phyloP scores from a whole-genome alignment of 2,888 invertebrate species.

The Eupithecia tripunctaria region DNA sequence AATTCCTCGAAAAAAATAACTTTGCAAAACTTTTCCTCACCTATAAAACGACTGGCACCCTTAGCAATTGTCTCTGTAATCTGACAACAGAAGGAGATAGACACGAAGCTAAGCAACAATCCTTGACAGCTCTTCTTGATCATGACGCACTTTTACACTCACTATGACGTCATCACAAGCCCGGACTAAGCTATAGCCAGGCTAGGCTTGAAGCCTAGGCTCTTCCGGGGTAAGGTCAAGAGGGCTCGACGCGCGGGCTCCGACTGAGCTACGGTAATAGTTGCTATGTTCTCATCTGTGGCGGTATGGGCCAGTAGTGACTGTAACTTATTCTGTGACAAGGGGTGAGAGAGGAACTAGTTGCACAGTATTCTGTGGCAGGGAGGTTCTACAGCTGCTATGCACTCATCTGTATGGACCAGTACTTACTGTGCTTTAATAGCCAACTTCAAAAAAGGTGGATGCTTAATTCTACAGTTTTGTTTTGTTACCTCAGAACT shows the following conservation, averaged over 20 bases:
- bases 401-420: not conserved
- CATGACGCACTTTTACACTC: constrained; percentile 57
- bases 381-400: not conserved
- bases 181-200: constrained; percentile 24
- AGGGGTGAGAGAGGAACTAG: constrained; percentile 32
- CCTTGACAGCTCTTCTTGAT: constrained; percentile 80
- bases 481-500: too few relatives aligned
- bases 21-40: constrained; percentile 55
- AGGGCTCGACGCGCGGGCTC: constrained; percentile 66
- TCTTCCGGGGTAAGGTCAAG: constrained; percentile 61
- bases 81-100: constrained; percentile 81
- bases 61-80: constrained; percentile 80
- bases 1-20: not conserved
- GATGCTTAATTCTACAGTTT: too few relatives aligned
- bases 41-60: constrained; percentile 78
- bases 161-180: constrained; percentile 49
- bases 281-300: constrained; percentile 4
- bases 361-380: constrained; percentile 31
- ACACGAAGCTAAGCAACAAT: constrained; percentile 77
- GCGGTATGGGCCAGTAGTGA: constrained; percentile 20
- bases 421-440: not conserved
- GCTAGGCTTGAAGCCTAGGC: not conserved
- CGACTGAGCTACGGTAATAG: constrained; percentile 60
- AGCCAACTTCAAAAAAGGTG: too few relatives aligned
- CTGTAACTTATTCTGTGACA: not conserved